Base-by-base conservation (phyloP, 2,113 vertebrate species). In the Todiramphus chloris region DNA sequence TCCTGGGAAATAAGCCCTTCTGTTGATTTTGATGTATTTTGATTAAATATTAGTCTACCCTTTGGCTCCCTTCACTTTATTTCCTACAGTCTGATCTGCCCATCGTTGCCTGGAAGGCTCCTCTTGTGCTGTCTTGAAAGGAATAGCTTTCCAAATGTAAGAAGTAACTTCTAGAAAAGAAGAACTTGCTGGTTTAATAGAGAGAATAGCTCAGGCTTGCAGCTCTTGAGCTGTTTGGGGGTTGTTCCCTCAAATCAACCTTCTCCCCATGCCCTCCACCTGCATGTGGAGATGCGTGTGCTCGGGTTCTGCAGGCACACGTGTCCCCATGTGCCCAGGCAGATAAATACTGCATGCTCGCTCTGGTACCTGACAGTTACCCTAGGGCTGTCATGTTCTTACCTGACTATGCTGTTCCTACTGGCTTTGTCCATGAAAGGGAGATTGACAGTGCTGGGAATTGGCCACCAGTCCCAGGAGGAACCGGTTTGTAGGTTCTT, bases 401-500 rank as follows among this genome's bases (percentile, higher is more conserved):
- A 77, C 90, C 84, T 95, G 88, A 73, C 59, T 41, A 0, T 28
- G 89, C 86, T 9, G 3, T 50, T 87, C 55, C 94, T 88, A 1
- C 63, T 72, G 77, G 33, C 53, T 88, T 24, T 78, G 68, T 56
- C 82, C 50, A 2, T 5, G 44, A 20, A 63, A 67, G 41, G 70
- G 83, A 93, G 91, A 31, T 43, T 81, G 89, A 87, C 84, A 76
- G 90, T 6, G 11, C 82, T 87, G 96, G 95, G 72, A 77, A 63
- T 3, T 77, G 83, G 59, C 73, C 35, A 14, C 30, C 8, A 2
- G 19, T 83, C 56, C 83, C 92, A 41, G 73, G 67, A 92, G 83
- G 69, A 80, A 16, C 30, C 0, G 14, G 17, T 80, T 58, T 56
- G 78, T 77, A 87, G 72, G 73, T 69, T 95, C 58, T 63, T 16